Conservation (phyloP, 1,140 invertebrate genomes). For the Drosophila chauvacae region DNA sequence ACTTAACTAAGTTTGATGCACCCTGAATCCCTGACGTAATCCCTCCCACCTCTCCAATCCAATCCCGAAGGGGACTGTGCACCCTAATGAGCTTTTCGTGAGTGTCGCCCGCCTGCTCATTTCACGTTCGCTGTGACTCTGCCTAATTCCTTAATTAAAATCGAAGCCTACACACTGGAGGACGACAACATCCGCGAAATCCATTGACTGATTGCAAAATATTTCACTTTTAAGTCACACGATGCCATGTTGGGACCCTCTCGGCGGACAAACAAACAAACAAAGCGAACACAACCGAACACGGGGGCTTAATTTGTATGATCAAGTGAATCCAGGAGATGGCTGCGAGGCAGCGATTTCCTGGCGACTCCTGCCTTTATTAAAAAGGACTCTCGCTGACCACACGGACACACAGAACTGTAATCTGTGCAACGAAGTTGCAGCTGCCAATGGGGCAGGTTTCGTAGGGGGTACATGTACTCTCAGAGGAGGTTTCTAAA, state of each 20-base stretch:
- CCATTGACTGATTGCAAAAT: conserved; percentile 83
- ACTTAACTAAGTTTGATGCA: conserved; percentile 42
- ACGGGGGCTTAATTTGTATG: conserved; percentile 79
- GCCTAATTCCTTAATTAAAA: conserved; percentile 83
- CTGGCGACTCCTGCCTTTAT: conserved; percentile 55
- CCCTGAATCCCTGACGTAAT: conserved; percentile 26
- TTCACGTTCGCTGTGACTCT: conserved; percentile 42
- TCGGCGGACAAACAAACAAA: conserved; percentile 52
- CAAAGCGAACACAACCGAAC: conserved; percentile 47
- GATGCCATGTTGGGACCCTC: conserved; percentile 19
- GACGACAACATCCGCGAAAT: conserved; percentile 53
- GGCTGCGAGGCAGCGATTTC: conserved; percentile 30
- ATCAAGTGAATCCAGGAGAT: conserved; percentile 42
- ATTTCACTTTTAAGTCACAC: conserved; percentile 81
- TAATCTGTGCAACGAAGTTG: conserved; percentile 74
- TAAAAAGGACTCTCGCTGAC: conserved; percentile 70
- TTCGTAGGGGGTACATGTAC: not conserved
- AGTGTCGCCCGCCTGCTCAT: conserved; percentile 45
- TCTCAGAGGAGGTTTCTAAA: not conserved
- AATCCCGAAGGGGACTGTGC: conserved; percentile 11
- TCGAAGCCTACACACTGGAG: conserved; percentile 67
- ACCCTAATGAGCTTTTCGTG: conserved; percentile 68
- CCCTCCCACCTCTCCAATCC: not conserved
- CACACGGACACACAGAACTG: conserved; percentile 29
- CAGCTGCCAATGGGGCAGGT: conserved; percentile 20